Evolutionary conservation across 2,888 invertebrate species (phyloP), one percentile per base, ranked within the genome.

Genomic region (Eilema caniola): DNA sequence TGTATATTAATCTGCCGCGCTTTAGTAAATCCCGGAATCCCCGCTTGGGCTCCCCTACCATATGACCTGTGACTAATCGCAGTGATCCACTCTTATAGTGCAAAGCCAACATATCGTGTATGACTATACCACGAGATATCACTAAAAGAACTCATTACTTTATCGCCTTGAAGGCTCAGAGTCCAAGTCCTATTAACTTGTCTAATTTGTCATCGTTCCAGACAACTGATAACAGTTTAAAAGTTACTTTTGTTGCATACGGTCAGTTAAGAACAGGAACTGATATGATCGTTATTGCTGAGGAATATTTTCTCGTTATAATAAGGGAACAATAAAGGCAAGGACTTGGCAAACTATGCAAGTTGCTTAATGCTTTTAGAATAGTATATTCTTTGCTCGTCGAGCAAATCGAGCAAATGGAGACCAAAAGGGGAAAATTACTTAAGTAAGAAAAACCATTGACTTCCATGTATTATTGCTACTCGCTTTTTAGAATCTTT

Each of bases 151-250:
- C 28, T 20, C 28, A 59, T 12, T 59, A 33, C 41, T 23, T 41
- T 73, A 71, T 70, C 69, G 25, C 1, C 31, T 33, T 71, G 64
- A 69, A 75, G 71, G 79, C 64, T 23, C 84, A 84, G 70, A 86
- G 86, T 86, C 79, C 85, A 77, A 31, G 16, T 33, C 56, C 10
- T 16, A 69, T 75, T 80, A 86, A 70, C 75, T 60, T 62, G 41
- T 70, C 66, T 77, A 85, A 88, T 88, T 88, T 86, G 87, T 88
- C 88, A 81, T 70, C 70, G 62, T 33, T 67, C 75, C 75, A 80
- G 83, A 78, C 74, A 59, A 61, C 67, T 66, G 85, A 84, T 87
- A 87, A 81, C 81, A 67, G 66, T 65, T 62, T 69, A n/a, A 73
- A 75, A 12, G 61, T 63, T 66, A 65, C 71, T 72, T 33, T 33